Conservation (phyloP, 2,113 vertebrate species). For the Lophotis ruficrista region DNA sequence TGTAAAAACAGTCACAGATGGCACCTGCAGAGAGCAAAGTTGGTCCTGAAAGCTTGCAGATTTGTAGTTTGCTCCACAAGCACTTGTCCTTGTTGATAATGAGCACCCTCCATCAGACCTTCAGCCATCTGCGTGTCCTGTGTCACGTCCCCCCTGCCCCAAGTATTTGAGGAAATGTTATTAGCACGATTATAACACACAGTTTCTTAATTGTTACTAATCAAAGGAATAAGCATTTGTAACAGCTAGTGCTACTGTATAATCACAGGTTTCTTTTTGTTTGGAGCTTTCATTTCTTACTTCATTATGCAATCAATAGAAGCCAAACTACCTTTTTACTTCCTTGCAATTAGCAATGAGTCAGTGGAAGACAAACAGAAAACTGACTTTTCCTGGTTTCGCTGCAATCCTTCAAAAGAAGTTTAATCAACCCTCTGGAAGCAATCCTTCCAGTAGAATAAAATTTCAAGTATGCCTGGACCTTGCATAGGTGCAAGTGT, state of each 20-base stretch:
- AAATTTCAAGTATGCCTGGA: background rate
- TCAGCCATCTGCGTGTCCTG: background rate
- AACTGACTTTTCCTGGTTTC: background rate
- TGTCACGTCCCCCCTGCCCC: rapidly evolving
- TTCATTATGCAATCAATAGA: background rate
- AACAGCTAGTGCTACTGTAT: background rate
- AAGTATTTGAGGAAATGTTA: background rate
- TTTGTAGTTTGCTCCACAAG: background rate
- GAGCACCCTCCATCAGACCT: background rate
- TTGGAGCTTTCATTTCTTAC: background rate
- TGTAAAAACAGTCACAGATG: background rate
- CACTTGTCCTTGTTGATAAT: background rate
- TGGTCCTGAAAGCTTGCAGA: background rate
- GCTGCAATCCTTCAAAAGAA: background rate
- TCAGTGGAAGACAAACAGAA: background rate
- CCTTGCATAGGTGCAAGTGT: background rate
- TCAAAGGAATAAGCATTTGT: background rate
- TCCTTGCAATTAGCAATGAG: background rate
- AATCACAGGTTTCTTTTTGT: background rate
- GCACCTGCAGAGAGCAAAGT: background rate
- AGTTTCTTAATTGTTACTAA: background rate
- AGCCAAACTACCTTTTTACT: background rate
- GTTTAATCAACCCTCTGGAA: background rate
- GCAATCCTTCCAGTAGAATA: background rate
- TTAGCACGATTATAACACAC: background rate